Evolutionary conservation across 2,113 vertebrate genomes (phyloP), one percentile per base, ranked within the genome.

Genomic region (Archocentrus centrarchus): DNA sequence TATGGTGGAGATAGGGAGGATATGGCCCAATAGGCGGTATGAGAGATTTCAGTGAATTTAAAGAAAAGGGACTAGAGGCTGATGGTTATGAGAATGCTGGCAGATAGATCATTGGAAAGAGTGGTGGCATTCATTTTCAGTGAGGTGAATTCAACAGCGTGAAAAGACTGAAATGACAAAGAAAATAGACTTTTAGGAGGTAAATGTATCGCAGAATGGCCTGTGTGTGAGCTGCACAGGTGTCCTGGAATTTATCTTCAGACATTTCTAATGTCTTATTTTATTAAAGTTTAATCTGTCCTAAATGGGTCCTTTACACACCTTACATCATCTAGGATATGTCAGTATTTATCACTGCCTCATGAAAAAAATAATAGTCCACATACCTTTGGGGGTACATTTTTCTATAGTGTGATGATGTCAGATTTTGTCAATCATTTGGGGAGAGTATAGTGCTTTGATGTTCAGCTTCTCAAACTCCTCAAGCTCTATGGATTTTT

Each of bases 391-490:
- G 14, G 68, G 7, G 41, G 20, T 18, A 37, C 20, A 5, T 68
- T 27, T 82, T 73, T 30, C 60, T 81, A 0, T 35, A 20, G 9
- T 17, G 55, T 75, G 35, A 53, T 30, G 61, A 70, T 0, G 87
- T 73, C 82, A 58, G 75, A 83, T 85, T 60, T 32, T 18, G 27
- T 75, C 39, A 75, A 75, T 64, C 80, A 58, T 75, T 20, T 3
- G 62, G 68, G 39, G 6, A 55, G 44, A 50, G 32, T 6, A 11
- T 8, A 39, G 5, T 50, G 27, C 73, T 85, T 89, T 91, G 59
- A 87, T 85, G 77, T 76, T 73, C n/a, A 14, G 47, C 73, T 63
- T 37, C 77, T 82, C 59, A 64, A 9, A 68, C 37, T 63, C 75
- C 30, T 18, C 57, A 11, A 9, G 77, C 79, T 64, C 80, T 41